These are phyloP conservation scores for Natrix natrix DNA, from an alignment of 2,797 vertebrate genomes.

Conservation along the genomic window DNA sequence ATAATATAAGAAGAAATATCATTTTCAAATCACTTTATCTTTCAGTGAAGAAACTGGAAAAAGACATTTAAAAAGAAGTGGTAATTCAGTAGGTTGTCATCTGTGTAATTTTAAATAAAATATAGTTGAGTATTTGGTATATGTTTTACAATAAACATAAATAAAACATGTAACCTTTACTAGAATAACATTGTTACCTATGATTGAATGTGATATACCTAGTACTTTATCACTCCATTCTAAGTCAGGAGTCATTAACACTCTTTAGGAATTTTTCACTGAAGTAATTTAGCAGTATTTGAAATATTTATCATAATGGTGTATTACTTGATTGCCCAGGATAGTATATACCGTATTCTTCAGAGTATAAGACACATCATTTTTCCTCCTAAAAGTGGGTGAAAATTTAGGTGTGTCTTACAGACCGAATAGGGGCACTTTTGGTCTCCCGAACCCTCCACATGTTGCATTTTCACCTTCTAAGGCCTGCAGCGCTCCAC, in stretches of 20 bases:
- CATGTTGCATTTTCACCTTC: too few species aligned
- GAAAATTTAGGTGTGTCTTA: too few species aligned
- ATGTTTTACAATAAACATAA: background rate
- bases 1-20: background rate
- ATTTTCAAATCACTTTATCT: background rate
- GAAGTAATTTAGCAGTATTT: background rate
- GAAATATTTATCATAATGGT: background rate
- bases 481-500: too few species aligned
- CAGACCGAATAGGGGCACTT: too few species aligned
- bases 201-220: background rate
- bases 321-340: background rate
- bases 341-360: background rate
- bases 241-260: too few species aligned
- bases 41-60: conserved; percentile 26
- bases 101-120: background rate
- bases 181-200: background rate
- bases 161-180: background rate
- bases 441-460: too few species aligned
- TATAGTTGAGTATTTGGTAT: accelerated
- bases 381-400: too few species aligned
- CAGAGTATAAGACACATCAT: too few species aligned
- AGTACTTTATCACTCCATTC: background rate
- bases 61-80: background rate
- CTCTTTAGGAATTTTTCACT: background rate
- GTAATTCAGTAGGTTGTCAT: background rate